Evolutionary conservation across 2,113 vertebrate genomes (phyloP), one percentile per base, ranked within the genome.

Genomic region (Amblyornis subalaris): DNA sequence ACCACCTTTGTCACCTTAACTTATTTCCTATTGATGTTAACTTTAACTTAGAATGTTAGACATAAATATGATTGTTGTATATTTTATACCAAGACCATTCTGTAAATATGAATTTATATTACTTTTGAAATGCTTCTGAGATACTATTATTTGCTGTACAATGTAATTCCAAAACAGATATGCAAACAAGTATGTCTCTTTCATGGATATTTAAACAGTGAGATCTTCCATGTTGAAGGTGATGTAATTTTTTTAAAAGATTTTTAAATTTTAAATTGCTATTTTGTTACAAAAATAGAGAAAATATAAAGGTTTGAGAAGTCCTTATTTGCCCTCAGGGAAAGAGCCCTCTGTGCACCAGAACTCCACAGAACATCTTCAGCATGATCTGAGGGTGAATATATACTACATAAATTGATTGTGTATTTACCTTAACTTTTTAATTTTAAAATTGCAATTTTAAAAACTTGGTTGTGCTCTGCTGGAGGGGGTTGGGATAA

Each of bases 311-410:
- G 96, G 97, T 98, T 98, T 82, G 97, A 98, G 96, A 98, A 97
- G 97, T 98, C 97, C 96, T 97, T 98, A 97, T 97, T 97, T 98
- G 97, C 95, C 98, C 98, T 98, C 98, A 98, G 98, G 98, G 98
- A 98, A 98, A 98, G 98, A 97, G 96, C 97, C 97, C 97, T 98
- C 98, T 98, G 93, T 98, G 98, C 98, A 98, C 97, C 98, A 98
- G 97, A 97, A 97, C 98, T 98, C 97, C 97, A 98, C 97, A 98
- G 93, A 97, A 96, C 98, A 97, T 98, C 97, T 97, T 98, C 97
- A 98, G 98, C 96, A 97, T 96, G 97, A 97, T 97, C 97, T 97
- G 98, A 97, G 98, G 98, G 97, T 98, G 97, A 97, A 97, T 97
- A 98, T 97, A 97, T 98, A 97, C 97, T 98, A 97, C 97, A 98